Evolutionary conservation across 2,888 invertebrate species (phyloP).

Genomic region (Masnerella sp.): DNA sequence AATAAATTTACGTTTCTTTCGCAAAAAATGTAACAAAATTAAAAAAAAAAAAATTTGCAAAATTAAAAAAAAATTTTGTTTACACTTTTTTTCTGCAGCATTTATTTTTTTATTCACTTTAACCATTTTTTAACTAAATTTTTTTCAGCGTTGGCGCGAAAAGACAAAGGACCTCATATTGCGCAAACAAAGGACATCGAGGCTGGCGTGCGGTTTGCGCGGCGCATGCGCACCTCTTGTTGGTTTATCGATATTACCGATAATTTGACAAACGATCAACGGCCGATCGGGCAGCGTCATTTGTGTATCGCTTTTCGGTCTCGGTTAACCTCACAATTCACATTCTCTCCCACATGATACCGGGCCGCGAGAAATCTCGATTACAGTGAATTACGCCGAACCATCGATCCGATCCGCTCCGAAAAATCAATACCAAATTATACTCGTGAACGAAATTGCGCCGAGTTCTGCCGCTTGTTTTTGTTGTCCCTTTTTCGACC

Average conservation of each 20-base stretch:
- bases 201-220: conserved; percentile 24
- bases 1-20: too few relatives aligned
- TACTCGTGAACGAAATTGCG: conserved; percentile 48
- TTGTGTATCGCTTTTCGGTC: conserved; percentile 62
- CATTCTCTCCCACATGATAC: conserved; percentile 43
- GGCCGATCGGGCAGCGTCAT: conserved; percentile 64
- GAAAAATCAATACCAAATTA: conserved; percentile 58
- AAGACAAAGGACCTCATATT: not conserved
- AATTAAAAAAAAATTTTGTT: too few relatives aligned
- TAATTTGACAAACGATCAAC: conserved; percentile 76
- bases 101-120: too few relatives aligned
- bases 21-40: too few relatives aligned
- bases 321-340: conserved; percentile 55
- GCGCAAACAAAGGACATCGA: conserved; percentile 34
- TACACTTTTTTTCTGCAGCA: too few relatives aligned
- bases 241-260: conserved; percentile 77
- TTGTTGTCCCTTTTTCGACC: conserved; percentile 1
- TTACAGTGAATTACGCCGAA: conserved; percentile 48
- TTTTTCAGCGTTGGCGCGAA: conserved; percentile 33
- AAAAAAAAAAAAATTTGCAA: too few relatives aligned
- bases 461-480: conserved; percentile 4
- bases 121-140: too few relatives aligned
- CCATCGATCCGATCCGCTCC: conserved; percentile 41
- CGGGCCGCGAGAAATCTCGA: conserved; percentile 57
- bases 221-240: conserved; percentile 67